Evolutionary conservation across 2,113 vertebrate genomes (phyloP), one percentile per base, ranked within the genome.

Genomic region (Istiophorus platypterus): DNA sequence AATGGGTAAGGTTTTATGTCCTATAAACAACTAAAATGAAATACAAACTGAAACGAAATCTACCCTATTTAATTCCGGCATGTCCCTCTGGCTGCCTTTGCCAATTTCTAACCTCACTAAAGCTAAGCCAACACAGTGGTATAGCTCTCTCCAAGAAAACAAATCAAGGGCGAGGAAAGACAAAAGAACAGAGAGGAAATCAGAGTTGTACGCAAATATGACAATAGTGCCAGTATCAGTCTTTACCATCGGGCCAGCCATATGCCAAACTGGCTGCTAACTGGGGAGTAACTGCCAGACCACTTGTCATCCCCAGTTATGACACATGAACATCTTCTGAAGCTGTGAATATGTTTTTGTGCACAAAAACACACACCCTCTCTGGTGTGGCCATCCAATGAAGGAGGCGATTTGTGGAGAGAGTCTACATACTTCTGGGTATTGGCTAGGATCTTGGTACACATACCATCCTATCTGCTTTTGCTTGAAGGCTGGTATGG

Each of bases 221-320:
- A 31, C 41, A 63, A 72, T 47, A 57, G 7, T 59, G 58, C 66
- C 74, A 65, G 62, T 51, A 31, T 47, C 17, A 24, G 42, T 34
- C 14, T 58, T 64, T 54, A 80, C 71, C 76, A 76, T 72, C 61
- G 57, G 26, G 41, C 31, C 41, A 49, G 27, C 37, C 31, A 1
- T 64, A 64, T 63, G 62, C 72, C 68, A 80, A 71, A 51, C 42
- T 52, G 66, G 42, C 70, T 66, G 65, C 75, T 59, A 86, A 51
- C 24, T 52, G 62, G 14, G 20, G 26, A 61, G 58, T 29, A 17
- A 63, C 57, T 85, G 79, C 72, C 85, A 92, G 65, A 80, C 81
- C 64, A 76, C 80, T 84, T 85, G 80, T 86, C 81, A 72, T 77
- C 37, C 63, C 39, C 42, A 54, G 82, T 88, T 77, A 82, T 5